Evolutionary conservation across 2,797 vertebrate genomes (phyloP).

Genomic region (Carcharodon carcharias): DNA sequence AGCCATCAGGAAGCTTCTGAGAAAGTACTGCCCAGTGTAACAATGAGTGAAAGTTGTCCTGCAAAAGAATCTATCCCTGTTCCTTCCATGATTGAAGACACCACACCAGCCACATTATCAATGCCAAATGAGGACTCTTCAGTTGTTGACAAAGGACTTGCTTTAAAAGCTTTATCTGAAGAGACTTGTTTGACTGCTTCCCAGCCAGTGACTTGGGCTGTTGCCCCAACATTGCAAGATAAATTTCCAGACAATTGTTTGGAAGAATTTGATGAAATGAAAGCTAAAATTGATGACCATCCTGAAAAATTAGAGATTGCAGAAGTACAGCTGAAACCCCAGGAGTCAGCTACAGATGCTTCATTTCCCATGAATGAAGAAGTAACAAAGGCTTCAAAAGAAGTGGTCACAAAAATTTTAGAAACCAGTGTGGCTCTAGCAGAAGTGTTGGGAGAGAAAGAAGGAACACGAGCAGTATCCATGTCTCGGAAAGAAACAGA

Average conservation of each 20-base stretch:
- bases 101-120: background rate
- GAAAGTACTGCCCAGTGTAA: background rate
- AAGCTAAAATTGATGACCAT: constrained; percentile 55
- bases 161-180: background rate
- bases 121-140: background rate
- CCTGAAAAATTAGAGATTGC: constrained; percentile 42
- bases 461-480: background rate
- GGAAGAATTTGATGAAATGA: constrained; percentile 57
- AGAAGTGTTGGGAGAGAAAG: constrained; percentile 24
- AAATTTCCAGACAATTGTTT: constrained; percentile 56
- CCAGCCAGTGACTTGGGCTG: background rate
- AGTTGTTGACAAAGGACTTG: background rate
- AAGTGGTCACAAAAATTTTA: constrained; percentile 32
- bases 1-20: background rate
- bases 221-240: background rate
- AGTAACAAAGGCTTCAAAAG: constrained; percentile 33
- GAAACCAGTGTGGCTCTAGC: constrained; percentile 33
- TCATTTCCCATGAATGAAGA: constrained; percentile 25
- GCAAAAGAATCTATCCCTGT: background rate
- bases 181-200: background rate
- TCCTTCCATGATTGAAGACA: background rate
- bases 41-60: background rate
- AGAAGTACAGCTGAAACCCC: background rate
- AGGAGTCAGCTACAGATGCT: background rate
- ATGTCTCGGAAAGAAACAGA: background rate